Evolutionary conservation across 2,888 invertebrate genomes (phyloP), one percentile per base, ranked within the genome.

Genomic region (Pocota personata): DNA sequence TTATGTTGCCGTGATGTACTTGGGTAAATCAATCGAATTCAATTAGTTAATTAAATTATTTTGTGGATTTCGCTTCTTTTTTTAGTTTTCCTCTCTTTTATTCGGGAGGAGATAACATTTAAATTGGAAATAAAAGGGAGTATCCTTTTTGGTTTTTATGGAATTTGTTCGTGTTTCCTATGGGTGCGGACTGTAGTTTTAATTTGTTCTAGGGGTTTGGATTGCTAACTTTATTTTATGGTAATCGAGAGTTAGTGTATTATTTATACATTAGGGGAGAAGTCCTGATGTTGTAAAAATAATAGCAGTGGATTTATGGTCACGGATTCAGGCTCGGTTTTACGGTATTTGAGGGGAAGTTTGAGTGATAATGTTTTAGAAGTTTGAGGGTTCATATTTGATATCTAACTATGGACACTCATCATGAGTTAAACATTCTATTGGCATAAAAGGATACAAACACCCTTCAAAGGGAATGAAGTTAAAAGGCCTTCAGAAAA

Each of bases 1-100:
- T 71, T 62, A 55, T 58, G 48, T 24, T 80, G 14, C 43, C 79
- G 64, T 84, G 84, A 50, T 69, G 35, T 64, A 43, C 21, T 57
- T 43, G 57, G 71, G 40, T 77, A 67, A 86, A 77, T 82, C 82
- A 77, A 82, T 82, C 78, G 73, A 88, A 89, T 89, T 88, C 89
- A 89, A 89, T 90, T 90, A 89, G 89, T 88, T 90, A 89, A 90
- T 90, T 89, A 89, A 89, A 86, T 89, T 88, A 73, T 73, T 82
- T 60, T 64, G 40, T 40, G 67, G 60, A 60, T 46, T 66, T 64
- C 19, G 24, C n/a, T 57, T 27, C 32, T 50, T 27, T 37, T 5
- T 67, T 46, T 16, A 24, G 24, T 24, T 24, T 24, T 24, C 24
- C 16, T n/a, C 7, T 64, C 30, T 64, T 2, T 16, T 8, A n/a